Base-by-base conservation (phyloP, 1,140 invertebrate species). In the Ostrea edulis region DNA sequence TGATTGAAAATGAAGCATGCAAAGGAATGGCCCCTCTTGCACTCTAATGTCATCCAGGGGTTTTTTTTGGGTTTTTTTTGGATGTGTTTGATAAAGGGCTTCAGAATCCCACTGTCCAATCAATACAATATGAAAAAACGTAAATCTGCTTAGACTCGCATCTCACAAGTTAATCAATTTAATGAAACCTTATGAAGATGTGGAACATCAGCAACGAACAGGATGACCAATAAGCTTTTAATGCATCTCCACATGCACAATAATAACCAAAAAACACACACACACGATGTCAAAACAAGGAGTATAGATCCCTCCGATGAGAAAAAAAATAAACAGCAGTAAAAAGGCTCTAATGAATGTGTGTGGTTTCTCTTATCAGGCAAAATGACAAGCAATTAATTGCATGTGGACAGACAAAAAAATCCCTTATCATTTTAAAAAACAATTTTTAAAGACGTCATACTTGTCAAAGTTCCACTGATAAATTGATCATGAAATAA, bases 1-100 rank as follows among this genome's bases (percentile, higher is more conserved):
- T 62, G 58, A 62, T 62, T 14, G 58, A 62, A 62, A 62, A 62
- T 62, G 58, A 62, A 62, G n/a, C 58, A 62, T 62, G n/a, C n/a
- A n/a, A 62, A 62, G n/a, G 7, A 62, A n/a, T 0, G 0, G 14
- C 7, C n/a, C n/a, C 58, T 62, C 58, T 62, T 62, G 58, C 12
- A 44, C 35, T 2, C 35, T 44, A 5, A 5, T 44, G 12, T 62
- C 14, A 62, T 62, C n/a, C 55, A 17, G 17, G 55, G 55, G 7
- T 62, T 20, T 62, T 62, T 44, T 44, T 44, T 44, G 35, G 35
- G 35, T 44, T 44, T 44, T 44, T 44, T 44, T 44, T 62, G 17
- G 55, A 77, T 77, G 68, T 77, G 25, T 9, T 9, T 35, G 68
- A 77, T 44, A 44, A n/a, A n/a, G n/a, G n/a, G 35, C 35, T 44